Percentiles rank a stretch among this genome's conserved stretches.
Evolutionary conservation across 2,113 vertebrate species (phyloP).

Genomic region (Orthochromis indermauri): DNA sequence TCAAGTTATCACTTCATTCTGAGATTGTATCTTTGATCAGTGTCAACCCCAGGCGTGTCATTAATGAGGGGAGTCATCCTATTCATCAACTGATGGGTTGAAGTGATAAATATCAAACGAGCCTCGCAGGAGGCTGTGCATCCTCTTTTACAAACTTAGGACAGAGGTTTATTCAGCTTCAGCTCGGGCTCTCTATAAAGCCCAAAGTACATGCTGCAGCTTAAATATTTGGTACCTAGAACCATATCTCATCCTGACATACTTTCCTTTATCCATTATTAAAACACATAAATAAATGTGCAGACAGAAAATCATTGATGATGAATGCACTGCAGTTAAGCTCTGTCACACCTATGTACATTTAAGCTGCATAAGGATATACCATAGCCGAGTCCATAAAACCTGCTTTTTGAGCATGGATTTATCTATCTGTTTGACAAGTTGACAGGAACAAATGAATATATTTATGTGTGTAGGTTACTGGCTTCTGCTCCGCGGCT

Average conservation of each 20-base stretch:
- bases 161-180: neutral
- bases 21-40: neutral
- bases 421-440: constrained; percentile 26
- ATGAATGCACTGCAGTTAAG: constrained; percentile 44
- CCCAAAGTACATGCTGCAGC: neutral
- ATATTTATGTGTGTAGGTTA: neutral
- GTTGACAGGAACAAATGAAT: constrained; percentile 4
- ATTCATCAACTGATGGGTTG: neutral
- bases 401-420: neutral
- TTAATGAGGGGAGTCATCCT: neutral
- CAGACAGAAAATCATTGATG: constrained; percentile 34
- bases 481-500: too few relatives aligned
- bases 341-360: neutral
- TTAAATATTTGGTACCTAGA: constrained; percentile 15
- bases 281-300: constrained; percentile 52
- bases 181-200: neutral
- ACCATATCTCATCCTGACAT: constrained; percentile 30
- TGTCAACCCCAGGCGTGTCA: neutral
- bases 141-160: neutral
- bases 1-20: neutral
- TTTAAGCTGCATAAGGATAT: neutral
- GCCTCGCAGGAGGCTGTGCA: neutral
- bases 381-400: neutral
- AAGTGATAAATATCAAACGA: neutral
- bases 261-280: constrained; percentile 52